Evolutionary conservation across 2,797 vertebrate genomes (phyloP).

Genomic region (Siniperca obscura): DNA sequence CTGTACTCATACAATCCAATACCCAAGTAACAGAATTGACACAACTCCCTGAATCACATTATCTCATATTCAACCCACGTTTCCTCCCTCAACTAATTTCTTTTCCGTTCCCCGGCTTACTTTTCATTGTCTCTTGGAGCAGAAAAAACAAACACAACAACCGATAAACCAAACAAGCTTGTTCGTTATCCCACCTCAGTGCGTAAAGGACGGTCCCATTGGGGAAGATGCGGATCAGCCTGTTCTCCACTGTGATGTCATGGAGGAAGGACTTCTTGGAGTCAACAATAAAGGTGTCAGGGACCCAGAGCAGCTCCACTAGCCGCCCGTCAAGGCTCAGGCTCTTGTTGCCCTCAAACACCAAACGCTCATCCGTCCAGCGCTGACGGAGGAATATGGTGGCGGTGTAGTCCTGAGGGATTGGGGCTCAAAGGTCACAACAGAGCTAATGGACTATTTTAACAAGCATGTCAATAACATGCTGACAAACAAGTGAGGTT

Average conservation of each 20-base stretch:
- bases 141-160: constrained; percentile 34
- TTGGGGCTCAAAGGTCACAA: constrained; percentile 38
- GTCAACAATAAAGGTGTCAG: constrained; percentile 94
- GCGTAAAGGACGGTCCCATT: constrained; percentile 94
- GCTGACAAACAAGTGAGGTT: constrained; percentile 30
- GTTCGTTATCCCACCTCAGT: constrained; percentile 81
- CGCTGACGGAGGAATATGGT: constrained; percentile 94
- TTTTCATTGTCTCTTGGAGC: constrained; percentile 48
- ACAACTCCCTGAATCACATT: constrained; percentile 49
- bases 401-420: constrained; percentile 91
- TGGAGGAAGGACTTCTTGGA: constrained; percentile 95
- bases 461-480: constrained; percentile 34
- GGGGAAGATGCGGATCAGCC: constrained; percentile 93
- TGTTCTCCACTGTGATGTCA: constrained; percentile 94
- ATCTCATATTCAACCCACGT: constrained; percentile 48
- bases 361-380: constrained; percentile 93
- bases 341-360: constrained; percentile 93
- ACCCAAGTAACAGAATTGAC: constrained; percentile 49
- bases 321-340: constrained; percentile 92
- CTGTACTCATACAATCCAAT: constrained; percentile 46
- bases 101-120: constrained; percentile 35
- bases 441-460: constrained; percentile 6
- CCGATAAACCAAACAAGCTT: constrained; percentile 4
- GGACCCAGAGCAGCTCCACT: constrained; percentile 94
- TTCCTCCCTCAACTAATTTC: constrained; percentile 45